Evolutionary conservation across 2,888 invertebrate genomes (phyloP).

Genomic region (Baccha elongata): DNA sequence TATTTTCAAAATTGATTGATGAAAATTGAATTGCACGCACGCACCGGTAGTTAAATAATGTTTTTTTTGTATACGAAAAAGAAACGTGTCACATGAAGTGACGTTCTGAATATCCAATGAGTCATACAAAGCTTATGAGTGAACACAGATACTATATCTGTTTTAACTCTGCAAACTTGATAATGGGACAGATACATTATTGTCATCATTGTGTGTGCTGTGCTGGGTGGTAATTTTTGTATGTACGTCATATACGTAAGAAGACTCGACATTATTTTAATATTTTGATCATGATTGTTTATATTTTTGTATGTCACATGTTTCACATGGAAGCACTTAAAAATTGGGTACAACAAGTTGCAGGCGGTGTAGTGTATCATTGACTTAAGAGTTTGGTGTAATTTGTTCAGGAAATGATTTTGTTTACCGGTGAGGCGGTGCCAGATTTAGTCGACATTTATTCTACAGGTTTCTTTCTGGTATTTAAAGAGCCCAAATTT

Average conservation of each 20-base stretch:
- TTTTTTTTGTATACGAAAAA: conserved; percentile 46
- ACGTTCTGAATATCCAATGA: conserved; percentile 66
- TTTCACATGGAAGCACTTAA: neutral
- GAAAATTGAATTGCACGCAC: conserved; percentile 52
- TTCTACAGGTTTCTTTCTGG: too few species aligned
- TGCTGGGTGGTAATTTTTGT: conserved; percentile 32
- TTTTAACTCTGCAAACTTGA: conserved; percentile 62
- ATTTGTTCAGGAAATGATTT: conserved; percentile 37
- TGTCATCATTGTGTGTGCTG: conserved; percentile 11
- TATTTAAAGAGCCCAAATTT: too few species aligned
- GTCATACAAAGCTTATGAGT: conserved; percentile 34
- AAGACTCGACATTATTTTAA: conserved; percentile 33
- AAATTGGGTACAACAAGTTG: conserved; percentile 32
- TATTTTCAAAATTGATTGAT: conserved; percentile 58
- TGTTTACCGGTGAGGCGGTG: neutral
- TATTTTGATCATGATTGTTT: conserved; percentile 52
- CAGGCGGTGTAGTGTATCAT: conserved; percentile 5
- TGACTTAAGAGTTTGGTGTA: conserved; percentile 10
- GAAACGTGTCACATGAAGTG: conserved; percentile 69
- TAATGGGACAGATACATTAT: conserved; percentile 35
- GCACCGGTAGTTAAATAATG: conserved; percentile 39
- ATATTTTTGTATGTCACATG: neutral
- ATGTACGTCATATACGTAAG: conserved; percentile 1
- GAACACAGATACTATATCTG: conserved; percentile 17
- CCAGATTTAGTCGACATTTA: neutral